phyloP scores from a whole-genome alignment of 2,797 vertebrate genomes.

The Vultur gryphus region DNA sequence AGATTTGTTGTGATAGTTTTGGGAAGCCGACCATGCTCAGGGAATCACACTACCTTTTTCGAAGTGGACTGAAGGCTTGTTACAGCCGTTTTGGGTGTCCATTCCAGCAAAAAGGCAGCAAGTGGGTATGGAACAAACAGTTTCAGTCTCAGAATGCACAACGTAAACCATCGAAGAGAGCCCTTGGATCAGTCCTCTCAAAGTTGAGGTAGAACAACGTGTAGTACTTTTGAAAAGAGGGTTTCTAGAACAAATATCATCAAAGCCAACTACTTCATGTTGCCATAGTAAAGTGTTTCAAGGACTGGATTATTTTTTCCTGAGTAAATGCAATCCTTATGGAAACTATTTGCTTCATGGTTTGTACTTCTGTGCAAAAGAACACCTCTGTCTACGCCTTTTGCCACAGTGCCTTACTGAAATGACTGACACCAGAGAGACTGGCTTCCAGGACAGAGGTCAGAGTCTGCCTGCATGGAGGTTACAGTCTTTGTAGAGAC shows the following conservation, averaged over 20 bases:
- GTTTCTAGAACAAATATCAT: neutral
- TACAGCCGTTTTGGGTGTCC: neutral
- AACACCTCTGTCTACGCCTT: neutral
- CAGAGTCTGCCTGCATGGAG: neutral
- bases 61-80: neutral
- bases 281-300: neutral
- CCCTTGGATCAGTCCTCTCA: neutral
- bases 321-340: neutral
- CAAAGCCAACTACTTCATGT: neutral
- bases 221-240: neutral
- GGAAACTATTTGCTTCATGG: neutral
- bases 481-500: neutral
- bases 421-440: neutral
- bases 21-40: neutral
- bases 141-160: neutral
- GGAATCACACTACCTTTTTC: neutral
- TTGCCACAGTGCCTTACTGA: neutral
- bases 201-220: neutral
- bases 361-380: neutral
- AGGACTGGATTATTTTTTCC: neutral
- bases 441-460: neutral
- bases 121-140: fast-evolving
- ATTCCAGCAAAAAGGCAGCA: neutral
- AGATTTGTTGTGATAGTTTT: neutral
- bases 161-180: neutral